Percentiles rank a stretch among this genome's conserved stretches.
phyloP scores from a whole-genome alignment of 2,888 invertebrate genomes.

The Subacronicta megacephala region DNA sequence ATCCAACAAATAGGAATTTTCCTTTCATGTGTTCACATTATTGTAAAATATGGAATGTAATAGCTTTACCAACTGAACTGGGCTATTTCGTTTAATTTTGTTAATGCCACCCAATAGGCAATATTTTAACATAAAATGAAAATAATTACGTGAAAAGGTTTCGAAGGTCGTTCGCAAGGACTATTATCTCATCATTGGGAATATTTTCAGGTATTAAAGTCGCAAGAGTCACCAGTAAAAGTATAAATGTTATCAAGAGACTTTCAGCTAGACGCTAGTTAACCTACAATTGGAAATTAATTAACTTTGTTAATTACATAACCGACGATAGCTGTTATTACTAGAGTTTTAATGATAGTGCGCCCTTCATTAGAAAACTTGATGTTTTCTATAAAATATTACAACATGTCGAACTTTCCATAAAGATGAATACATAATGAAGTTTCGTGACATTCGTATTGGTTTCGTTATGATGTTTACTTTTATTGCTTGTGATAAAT shows the following conservation, averaged over 20 bases:
- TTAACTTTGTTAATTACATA: slow-evolving; percentile 19
- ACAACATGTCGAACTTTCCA: not conserved
- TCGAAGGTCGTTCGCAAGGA: not conserved
- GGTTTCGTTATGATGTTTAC: slow-evolving; percentile 32
- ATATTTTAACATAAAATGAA: not conserved
- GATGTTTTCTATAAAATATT: not conserved
- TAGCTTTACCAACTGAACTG: too few relatives aligned
- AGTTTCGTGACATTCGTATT: slow-evolving; percentile 18
- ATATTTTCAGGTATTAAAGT: slow-evolving; percentile 4
- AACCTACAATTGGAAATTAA: slow-evolving; percentile 19
- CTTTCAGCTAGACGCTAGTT: slow-evolving; percentile 9
- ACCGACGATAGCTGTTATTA: slow-evolving; percentile 1
- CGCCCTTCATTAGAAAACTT: not conserved
- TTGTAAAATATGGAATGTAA: too few relatives aligned
- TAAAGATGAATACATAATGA: not conserved
- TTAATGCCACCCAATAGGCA: not conserved
- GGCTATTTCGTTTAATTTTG: not conserved
- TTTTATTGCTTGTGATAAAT: slow-evolving; percentile 37
- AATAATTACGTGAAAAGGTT: not conserved
- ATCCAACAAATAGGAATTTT: too few relatives aligned
- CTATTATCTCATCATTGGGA: slow-evolving; percentile 8
- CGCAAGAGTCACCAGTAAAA: slow-evolving; percentile 3
- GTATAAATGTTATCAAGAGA: slow-evolving; percentile 28
- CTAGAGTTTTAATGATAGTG: slow-evolving; percentile 18
- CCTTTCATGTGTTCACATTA: too few relatives aligned